Evolutionary conservation across 2,888 invertebrate genomes (phyloP).

Genomic region (Macaria notata): DNA sequence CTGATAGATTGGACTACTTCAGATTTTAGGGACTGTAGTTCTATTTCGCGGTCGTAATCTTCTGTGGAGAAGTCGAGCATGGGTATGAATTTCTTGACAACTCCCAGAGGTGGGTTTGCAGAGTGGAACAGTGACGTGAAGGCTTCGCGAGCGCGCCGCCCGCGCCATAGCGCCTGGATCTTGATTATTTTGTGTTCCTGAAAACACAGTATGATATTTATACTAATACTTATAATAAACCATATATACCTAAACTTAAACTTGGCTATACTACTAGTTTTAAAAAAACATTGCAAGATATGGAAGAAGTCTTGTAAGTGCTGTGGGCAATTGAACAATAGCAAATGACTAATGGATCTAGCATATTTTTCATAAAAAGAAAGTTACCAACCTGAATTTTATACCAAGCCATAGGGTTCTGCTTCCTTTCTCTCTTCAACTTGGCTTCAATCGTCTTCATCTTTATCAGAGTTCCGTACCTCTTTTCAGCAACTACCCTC

Average conservation of each 20-base stretch:
- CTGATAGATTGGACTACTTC: slow-evolving; percentile 88
- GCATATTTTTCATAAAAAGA: no score
- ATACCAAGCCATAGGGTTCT: slow-evolving; percentile 76
- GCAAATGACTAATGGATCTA: no score
- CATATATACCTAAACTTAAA: no score
- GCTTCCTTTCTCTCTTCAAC: slow-evolving; percentile 58
- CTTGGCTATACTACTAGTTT: no score
- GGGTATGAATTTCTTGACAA: slow-evolving; percentile 85
- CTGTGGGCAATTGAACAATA: no score
- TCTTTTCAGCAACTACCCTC: slow-evolving; percentile 66
- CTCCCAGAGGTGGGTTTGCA: slow-evolving; percentile 81
- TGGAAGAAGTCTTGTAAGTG: no score
- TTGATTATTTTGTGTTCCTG: slow-evolving; percentile 82
- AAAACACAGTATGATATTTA: slow-evolving; percentile 3
- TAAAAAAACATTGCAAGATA: no score
- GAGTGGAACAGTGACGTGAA: slow-evolving; percentile 83
- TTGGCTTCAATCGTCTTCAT: slow-evolving; percentile 67
- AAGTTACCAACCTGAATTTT: slow-evolving; percentile 68
- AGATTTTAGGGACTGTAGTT: slow-evolving; percentile 84
- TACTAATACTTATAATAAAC: no score
- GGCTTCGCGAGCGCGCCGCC: slow-evolving; percentile 83
- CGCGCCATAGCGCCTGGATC: slow-evolving; percentile 87
- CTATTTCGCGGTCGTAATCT: slow-evolving; percentile 88
- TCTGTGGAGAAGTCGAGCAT: slow-evolving; percentile 86
- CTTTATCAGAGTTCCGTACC: slow-evolving; percentile 68